Evolutionary conservation across 2,797 vertebrate species (phyloP).

Genomic region (Alectoris magna): DNA sequence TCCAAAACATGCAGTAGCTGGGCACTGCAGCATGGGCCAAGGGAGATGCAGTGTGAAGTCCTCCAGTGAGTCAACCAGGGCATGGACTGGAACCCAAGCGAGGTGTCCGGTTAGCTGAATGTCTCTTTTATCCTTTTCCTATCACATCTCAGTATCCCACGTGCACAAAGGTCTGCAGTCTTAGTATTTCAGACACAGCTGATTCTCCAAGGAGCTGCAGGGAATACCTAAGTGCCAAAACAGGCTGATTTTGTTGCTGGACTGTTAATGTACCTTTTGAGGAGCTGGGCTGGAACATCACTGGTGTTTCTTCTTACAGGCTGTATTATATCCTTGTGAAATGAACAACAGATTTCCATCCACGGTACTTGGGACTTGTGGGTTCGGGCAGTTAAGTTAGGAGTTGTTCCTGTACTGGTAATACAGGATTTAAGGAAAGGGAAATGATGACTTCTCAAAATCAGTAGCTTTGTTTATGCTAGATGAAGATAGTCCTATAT

Average conservation of each 20-base stretch:
- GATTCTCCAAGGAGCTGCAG: background rate
- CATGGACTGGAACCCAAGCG: background rate
- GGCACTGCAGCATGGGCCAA: background rate
- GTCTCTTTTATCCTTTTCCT: background rate
- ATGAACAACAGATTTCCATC: rapidly evolving
- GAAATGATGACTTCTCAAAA: background rate
- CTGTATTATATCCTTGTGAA: background rate
- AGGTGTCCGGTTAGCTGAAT: background rate
- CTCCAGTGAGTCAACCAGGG: too few relatives aligned
- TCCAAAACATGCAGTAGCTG: background rate
- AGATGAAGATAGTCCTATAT: background rate
- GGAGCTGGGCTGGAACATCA: background rate
- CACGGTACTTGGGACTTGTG: background rate
- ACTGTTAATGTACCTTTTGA: background rate
- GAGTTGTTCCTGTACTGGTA: background rate
- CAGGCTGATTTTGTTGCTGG: background rate
- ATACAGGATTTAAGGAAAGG: background rate
- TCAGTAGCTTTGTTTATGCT: background rate
- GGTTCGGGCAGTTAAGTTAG: background rate
- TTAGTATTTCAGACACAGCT: rapidly evolving
- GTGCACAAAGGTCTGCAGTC: background rate
- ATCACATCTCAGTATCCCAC: rapidly evolving
- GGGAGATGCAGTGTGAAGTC: background rate
- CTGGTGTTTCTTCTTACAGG: background rate
- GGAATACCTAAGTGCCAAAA: background rate